A percentile compares a stretch with the other conserved stretches of the same genome.
These are phyloP conservation scores for Ormyrus pomaceus DNA, from an alignment of 2,888 invertebrate genomes.

Conservation along the genomic window DNA sequence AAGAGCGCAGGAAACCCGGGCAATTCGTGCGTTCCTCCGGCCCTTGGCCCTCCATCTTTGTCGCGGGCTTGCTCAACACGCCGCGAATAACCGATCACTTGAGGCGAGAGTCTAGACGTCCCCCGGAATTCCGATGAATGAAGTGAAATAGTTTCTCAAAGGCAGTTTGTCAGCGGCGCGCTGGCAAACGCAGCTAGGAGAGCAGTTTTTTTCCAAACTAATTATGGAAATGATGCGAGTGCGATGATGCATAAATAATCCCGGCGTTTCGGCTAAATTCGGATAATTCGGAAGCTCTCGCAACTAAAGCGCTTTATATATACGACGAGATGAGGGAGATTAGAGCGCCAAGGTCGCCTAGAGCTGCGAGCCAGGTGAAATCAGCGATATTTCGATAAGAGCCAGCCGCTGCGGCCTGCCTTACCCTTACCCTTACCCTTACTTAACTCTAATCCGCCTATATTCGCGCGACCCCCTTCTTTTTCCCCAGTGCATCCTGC, in stretches of 20 bases:
- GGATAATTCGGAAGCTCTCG: conserved; percentile 37
- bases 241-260: too few relatives aligned
- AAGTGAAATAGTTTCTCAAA: conserved; percentile 49
- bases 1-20: too few relatives aligned
- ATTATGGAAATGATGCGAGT: too few relatives aligned
- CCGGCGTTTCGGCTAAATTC: conserved; percentile 20
- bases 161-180: conserved; percentile 42
- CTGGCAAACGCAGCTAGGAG: too few relatives aligned
- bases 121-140: conserved; percentile 44
- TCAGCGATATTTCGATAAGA: conserved; percentile 54
- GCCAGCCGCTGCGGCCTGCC: conserved; percentile 3
- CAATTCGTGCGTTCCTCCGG: too few relatives aligned
- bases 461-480: conserved; percentile 14
- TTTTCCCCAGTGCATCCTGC: not conserved
- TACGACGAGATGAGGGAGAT: conserved; percentile 12
- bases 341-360: not conserved
- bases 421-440: not conserved
- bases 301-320: not conserved
- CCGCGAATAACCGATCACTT: conserved; percentile 54
- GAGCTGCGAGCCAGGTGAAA: conserved; percentile 41
- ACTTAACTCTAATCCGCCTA: conserved; percentile 9
- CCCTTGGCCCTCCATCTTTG: not conserved
- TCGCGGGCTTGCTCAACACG: conserved; percentile 30
- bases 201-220: too few relatives aligned
- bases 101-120: conserved; percentile 34